Base-by-base conservation (phyloP, 2,888 invertebrate genomes). In the Pristionchus arcanus region DNA sequence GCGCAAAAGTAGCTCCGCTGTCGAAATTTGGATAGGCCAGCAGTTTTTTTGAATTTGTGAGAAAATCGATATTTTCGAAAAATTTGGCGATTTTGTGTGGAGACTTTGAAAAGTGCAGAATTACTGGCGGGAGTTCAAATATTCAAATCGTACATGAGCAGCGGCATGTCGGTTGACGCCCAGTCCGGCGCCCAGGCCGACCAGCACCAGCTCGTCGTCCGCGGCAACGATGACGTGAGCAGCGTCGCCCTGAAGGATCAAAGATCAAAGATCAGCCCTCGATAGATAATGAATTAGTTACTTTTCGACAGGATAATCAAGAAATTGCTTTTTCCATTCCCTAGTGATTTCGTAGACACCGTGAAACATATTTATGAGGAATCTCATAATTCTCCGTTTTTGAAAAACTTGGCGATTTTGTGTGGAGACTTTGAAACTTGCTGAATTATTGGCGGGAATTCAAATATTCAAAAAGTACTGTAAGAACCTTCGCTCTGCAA, bases 401-500 rank as follows among this genome's bases (percentile, higher is more conserved):
- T 9, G 42, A 49, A 49, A 42, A 49, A 49, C 42, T 49, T 49
- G 7, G 3, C 13, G 42, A 49, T 74, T 74, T 74, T 74, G 37
- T 74, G 74, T 21, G 25, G 37, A 74, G 74, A 74, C 37, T 74
- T 37, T 34, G 19, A 74, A 74, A 74, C 2, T 9, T 16, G 31
- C 16, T 19, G 5, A 37, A 74, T 2, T 37, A 37, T 16, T 37
- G 37, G 74, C 37, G 74, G 15, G 74, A 74, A 37, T 37, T 9
- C 19, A 37, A 68, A 68, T n/a, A 53, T 83, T 83, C 28, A 71
- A 42, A n/a, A 31, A 42, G 42, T 42, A 42, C 42, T 42, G 42
- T 49, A 81, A 28, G 3, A 49, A 92, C 92, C 91, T 94, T 95
- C 3, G 95, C 95, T 28, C 95, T 90, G 87, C 95, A 95, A 90